Base-by-base conservation (phyloP, 2,113 vertebrate species). In the Callorhinus ursinus region DNA sequence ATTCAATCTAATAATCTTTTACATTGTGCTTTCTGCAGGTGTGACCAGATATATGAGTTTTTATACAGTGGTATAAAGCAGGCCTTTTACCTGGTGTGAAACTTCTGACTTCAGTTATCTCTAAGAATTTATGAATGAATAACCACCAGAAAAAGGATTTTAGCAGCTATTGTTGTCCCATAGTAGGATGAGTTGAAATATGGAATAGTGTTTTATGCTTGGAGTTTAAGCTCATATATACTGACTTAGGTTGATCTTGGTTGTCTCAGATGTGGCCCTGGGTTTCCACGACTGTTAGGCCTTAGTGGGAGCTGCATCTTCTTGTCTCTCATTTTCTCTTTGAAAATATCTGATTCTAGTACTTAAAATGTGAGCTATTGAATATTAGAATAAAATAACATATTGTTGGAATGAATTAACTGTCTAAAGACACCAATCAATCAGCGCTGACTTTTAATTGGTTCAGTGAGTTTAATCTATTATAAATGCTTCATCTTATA, bases 371-470 rank as follows among this genome's bases (percentile, higher is more conserved):
- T 81, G 76, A 97, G 14, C 97, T 94, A 96, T 83, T 82, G 71
- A 77, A 39, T 19, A 51, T 82, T 76, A 33, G 10, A 76, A 51
- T 84, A 61, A 19, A 92, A 97, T 86, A 97, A 93, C 93, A 95
- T 96, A 67, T 92, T 94, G 71, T 88, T 94, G 88, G 95, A 88
- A 87, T 95, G 96, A 97, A 98, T 98, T 85, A 97, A 97, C 91
- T 88, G 21, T 93, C 93, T 93, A 76, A 98, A 93, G 69, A 22
- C 26, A 93, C 33, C 61, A 74, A 95, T 97, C 84, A 95, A 86
- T 96, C 90, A 71, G 36, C 7, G 46, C 15, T 83, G 94, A 71
- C 79, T 98, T 98, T 97, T 95, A 97, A 96, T 96, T 97, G 81
- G 36, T 82, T 80, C 71, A 55, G 94, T 0, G n/a, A 97, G 9